Evolutionary conservation across 2,113 vertebrate genomes (phyloP), one percentile per base, ranked within the genome.

Genomic region (Podiceps cristatus): DNA sequence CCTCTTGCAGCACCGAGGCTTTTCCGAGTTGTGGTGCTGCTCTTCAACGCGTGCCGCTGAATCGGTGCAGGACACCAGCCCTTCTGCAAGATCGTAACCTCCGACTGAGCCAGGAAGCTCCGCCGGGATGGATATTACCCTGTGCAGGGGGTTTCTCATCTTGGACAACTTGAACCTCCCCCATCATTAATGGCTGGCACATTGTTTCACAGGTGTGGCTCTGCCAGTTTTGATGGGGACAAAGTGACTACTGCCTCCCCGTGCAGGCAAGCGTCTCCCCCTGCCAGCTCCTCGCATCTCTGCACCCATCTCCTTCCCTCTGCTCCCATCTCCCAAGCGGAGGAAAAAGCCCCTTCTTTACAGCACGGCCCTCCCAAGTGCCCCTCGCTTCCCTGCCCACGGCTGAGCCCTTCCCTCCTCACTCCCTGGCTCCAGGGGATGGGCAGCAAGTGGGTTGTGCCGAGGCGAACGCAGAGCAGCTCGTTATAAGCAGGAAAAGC

Each of bases 21-120:
- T 78, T 62, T 68, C 83, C 7, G 72, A 84, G 35, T 56, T 0
- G 0, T 18, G 25, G 25, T 0, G 0, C 40, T 53, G 63, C 76
- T 84, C 62, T 74, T 29, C 53, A 12, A 2, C 1, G 0, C 0
- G 2, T 17, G 37, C 22, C 6, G 4, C 52, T 19, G 67, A 33
- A 68, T 7, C 59, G 1, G 3, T 0, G 4, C 50, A 19, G 75
- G 67, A 25, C 4, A 1, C 31, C 69, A 69, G 66, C 19, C 56
- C 62, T 78, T 20, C 58, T 10, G 71, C n/a, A 7, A 49, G 45
- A 27, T 73, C 9, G 1, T 0, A 3, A 62, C 22, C 73, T 53
- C 56, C 52, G 37, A 4, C 45, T 1, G 50, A 49, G 53, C 29
- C 71, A 73, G 55, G 8, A 56, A 53, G 40, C 23, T 76, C 40